A percentile compares a stretch with the other conserved stretches of the same genome.
Evolutionary conservation across 2,797 vertebrate species (phyloP).

Genomic region (Lutjanus argentimaculatus): DNA sequence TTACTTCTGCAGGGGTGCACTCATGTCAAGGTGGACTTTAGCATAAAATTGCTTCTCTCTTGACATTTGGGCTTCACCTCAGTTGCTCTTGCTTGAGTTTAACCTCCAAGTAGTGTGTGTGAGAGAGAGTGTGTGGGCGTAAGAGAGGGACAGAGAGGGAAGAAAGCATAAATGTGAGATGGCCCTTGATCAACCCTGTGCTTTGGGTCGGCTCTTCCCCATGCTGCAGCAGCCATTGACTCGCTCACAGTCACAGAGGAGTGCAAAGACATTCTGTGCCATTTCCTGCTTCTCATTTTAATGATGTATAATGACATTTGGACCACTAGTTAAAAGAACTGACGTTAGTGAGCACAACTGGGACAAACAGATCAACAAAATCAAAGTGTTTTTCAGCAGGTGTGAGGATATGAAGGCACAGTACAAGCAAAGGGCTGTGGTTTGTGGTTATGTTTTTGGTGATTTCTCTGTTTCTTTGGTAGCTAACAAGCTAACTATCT

Average conservation of each 20-base stretch:
- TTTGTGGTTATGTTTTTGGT: no score
- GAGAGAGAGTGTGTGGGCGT: not conserved
- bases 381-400: no score
- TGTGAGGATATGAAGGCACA: no score
- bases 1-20: conserved; percentile 54
- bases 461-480: no score
- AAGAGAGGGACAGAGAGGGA: not conserved
- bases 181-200: conserved; percentile 38
- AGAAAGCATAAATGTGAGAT: conserved; percentile 40
- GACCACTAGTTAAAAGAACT: not conserved
- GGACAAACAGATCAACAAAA: conserved; percentile 8
- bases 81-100: conserved; percentile 27
- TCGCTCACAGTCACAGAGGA: conserved; percentile 39
- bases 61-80: conserved; percentile 62
- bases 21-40: conserved; percentile 53
- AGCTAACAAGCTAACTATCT: no score
- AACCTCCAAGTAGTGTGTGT: conserved; percentile 24
- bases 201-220: conserved; percentile 6
- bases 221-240: conserved; percentile 22
- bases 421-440: no score
- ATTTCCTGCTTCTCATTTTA: conserved; percentile 40
- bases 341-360: conserved; percentile 20
- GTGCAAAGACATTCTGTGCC: conserved; percentile 11
- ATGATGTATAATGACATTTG: conserved; percentile 38
- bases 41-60: conserved; percentile 45